Percentiles rank a stretch among this genome's conserved stretches.
phyloP scores from a whole-genome alignment of 2,797 vertebrate genomes.

The Arremon aurantiirostris region DNA sequence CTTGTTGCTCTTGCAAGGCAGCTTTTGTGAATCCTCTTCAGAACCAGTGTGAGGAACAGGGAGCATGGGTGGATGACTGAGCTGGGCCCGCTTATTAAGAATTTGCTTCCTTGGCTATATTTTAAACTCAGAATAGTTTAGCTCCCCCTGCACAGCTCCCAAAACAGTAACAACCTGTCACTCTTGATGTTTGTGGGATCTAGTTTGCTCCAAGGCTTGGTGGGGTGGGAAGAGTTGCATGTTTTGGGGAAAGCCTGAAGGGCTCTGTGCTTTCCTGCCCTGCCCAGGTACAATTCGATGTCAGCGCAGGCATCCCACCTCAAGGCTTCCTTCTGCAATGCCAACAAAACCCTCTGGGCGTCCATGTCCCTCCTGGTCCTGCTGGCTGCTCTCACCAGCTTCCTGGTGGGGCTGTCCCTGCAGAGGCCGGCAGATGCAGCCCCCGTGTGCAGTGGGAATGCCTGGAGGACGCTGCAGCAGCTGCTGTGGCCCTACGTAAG shows the following conservation, averaged over 20 bases:
- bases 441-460: slow-evolving; percentile 84
- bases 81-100: background rate
- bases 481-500: slow-evolving; percentile 89
- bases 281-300: slow-evolving; percentile 59
- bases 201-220: background rate
- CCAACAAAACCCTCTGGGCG: slow-evolving; percentile 80
- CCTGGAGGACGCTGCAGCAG: slow-evolving; percentile 91
- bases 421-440: slow-evolving; percentile 87
- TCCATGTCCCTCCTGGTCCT: slow-evolving; percentile 80
- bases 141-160: background rate
- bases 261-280: background rate
- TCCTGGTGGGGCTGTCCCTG: slow-evolving; percentile 85
- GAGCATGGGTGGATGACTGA: too few species aligned
- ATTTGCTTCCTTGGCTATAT: background rate
- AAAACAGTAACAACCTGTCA: background rate
- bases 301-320: slow-evolving; percentile 51
- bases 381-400: slow-evolving; percentile 83
- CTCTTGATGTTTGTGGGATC: background rate
- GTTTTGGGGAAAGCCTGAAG: background rate
- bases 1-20: background rate
- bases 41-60: background rate
- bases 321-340: slow-evolving; percentile 67
- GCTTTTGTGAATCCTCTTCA: background rate
- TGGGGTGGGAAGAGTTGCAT: background rate
- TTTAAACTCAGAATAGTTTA: background rate